Base-by-base conservation (phyloP, 2,113 vertebrate genomes). In the Sterrhoptilus dennistouni region DNA sequence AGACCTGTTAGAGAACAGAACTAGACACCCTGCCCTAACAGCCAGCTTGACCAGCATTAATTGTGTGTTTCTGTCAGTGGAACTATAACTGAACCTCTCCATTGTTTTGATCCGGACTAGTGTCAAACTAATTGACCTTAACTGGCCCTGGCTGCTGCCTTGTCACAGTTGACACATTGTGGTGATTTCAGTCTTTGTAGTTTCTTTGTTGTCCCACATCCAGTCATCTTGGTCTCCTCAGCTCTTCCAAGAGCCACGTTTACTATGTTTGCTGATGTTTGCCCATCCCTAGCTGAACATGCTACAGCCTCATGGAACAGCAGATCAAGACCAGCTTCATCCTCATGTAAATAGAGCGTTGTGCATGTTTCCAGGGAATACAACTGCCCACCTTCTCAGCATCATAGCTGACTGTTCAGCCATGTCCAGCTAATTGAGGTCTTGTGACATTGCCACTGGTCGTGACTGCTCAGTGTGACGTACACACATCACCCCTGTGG, bases 271-370 rank as follows among this genome's bases (percentile, higher is more conserved):
- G 47, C 44, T 54, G 52, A 17, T 25, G 28, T 23, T 0, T 27
- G 6, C 53, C 70, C 5, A 2, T 65, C 36, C 28, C 14, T 57
- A 24, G 47, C 5, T 74, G 42, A 77, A 44, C 0, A 0, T 71
- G 53, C 42, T 33, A 8, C 21, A 76, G 29, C 47, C 44, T 68
- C 8, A 3, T 40, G 36, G 70, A 64, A 69, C 57, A 65, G 1
- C 9, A 29, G 59, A 35, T 68, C 3, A 3, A 27, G 72, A 54
- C 17, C 11, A 50, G 8, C 53, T 86, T 69, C 33, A 29, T 80
- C n/a, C 54, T 59, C 29, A 1, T 19, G 2, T 54, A 38, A 81
- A 47, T 8, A 28, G 28, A 8, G 38, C 0, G 0, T 28, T 79
- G 53, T 85, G 65, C 18, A 5, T 31, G 5, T 76, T 87, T 61